phyloP scores from a whole-genome alignment of 2,888 invertebrate genomes.

The Onchidella celtica region DNA sequence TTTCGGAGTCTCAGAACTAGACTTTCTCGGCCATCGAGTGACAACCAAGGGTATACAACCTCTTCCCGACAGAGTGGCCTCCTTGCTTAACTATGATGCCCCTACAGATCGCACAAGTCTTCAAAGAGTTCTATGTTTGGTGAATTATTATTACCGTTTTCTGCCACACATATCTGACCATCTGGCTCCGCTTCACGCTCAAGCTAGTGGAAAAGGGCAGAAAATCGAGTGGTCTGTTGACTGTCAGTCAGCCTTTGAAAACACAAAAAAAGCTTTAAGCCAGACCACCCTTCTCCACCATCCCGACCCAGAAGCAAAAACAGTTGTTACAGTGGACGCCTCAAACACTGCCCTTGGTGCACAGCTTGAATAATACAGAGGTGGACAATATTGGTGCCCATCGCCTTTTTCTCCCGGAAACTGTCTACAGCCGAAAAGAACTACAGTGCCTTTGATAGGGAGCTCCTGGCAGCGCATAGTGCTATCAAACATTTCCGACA shows the following conservation, averaged over 20 bases:
- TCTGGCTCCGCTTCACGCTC: slow-evolving; percentile 36
- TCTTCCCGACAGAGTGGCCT: slow-evolving; percentile 16
- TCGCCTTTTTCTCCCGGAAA: slow-evolving; percentile 44
- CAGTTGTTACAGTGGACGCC: slow-evolving; percentile 42
- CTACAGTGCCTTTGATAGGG: too few relatives aligned
- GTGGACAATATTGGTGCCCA: slow-evolving; percentile 23
- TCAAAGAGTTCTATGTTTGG: slow-evolving; percentile 37
- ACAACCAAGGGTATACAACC: slow-evolving; percentile 31
- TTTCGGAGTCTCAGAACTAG: slow-evolving; percentile 20
- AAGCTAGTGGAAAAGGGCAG: slow-evolving; percentile 44
- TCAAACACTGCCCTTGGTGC: slow-evolving; percentile 30
- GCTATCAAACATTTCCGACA: too few relatives aligned
- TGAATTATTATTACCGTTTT: slow-evolving; percentile 45
- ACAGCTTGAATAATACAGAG: slow-evolving; percentile 38
- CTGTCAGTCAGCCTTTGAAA: slow-evolving; percentile 38
- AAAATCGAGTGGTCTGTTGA: slow-evolving; percentile 24
- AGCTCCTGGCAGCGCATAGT: too few relatives aligned
- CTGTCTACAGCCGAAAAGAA: slow-evolving; percentile 27
- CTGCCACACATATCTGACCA: slow-evolving; percentile 16
- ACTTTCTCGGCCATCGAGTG: slow-evolving; percentile 42
- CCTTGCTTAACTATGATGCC: slow-evolving; percentile 4
- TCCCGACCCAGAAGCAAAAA: slow-evolving; percentile 18
- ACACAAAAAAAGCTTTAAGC: slow-evolving; percentile 26
- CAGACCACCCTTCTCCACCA: slow-evolving; percentile 31
- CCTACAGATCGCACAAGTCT: slow-evolving; percentile 27